Evolutionary conservation across 2,888 invertebrate species (phyloP).

Genomic region (Abrostola triplasia): DNA sequence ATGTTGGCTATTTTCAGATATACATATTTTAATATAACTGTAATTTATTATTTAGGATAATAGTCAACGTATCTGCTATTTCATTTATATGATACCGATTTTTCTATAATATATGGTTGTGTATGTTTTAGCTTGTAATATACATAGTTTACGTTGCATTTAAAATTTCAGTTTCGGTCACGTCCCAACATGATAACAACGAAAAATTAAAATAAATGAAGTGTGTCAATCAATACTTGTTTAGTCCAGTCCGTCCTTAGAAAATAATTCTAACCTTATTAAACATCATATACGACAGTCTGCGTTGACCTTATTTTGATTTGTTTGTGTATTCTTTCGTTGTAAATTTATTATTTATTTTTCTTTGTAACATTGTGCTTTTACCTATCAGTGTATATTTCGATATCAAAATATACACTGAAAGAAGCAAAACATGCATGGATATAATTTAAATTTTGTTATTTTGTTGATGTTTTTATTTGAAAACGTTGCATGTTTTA

Average conservation of each 20-base stretch:
- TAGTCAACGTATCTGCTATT: constrained; percentile 49
- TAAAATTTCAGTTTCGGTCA: constrained; percentile 61
- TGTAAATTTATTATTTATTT: constrained; percentile 10
- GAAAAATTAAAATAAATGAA: constrained; percentile 47
- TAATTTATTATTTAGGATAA: constrained; percentile 63
- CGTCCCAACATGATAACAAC: constrained; percentile 58
- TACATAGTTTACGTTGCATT: constrained; percentile 74
- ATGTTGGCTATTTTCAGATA: constrained; percentile 74
- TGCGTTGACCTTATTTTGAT: constrained; percentile 13
- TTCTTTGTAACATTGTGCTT: neutral
- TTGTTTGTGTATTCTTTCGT: constrained; percentile 3
- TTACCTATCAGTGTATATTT: neutral
- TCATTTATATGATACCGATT: constrained; percentile 60
- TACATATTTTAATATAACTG: constrained; percentile 62
- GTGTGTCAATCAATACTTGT: constrained; percentile 62
- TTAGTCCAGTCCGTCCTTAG: constrained; percentile 83
- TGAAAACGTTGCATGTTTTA: constrained; percentile 24
- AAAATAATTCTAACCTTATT: constrained; percentile 57
- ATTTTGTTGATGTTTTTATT: constrained; percentile 8
- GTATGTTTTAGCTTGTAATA: constrained; percentile 71
- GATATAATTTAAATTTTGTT: constrained; percentile 5
- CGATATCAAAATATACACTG: neutral
- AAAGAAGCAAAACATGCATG: neutral
- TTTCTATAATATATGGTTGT: constrained; percentile 70
- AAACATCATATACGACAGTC: constrained; percentile 10